Evolutionary conservation across 2,113 vertebrate genomes (phyloP).

Genomic region (Cepphus grylle): DNA sequence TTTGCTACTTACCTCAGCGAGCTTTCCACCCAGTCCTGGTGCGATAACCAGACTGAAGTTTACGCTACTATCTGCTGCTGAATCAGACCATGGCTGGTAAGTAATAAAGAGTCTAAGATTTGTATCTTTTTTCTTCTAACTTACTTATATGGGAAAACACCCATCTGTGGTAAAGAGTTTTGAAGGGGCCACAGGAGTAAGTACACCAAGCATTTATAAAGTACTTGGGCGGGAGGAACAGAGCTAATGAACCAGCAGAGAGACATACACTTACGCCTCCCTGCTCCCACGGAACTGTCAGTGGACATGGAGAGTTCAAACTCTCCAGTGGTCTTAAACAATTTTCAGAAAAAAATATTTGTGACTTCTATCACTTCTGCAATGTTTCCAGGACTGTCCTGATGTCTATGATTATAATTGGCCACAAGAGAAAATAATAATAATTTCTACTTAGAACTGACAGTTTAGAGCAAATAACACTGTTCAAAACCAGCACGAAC

Average conservation of each 20-base stretch:
- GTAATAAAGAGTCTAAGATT: background rate
- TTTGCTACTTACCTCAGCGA: background rate
- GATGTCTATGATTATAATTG: background rate
- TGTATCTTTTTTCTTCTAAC: background rate
- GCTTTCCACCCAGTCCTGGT: background rate
- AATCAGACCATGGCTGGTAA: background rate
- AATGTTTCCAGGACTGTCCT: background rate
- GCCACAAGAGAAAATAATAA: background rate
- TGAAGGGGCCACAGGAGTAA: background rate
- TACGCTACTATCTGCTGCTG: background rate
- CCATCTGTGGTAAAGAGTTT: background rate
- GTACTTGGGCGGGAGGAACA: accelerated
- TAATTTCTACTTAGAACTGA: background rate
- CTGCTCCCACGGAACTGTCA: background rate
- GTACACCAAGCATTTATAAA: background rate
- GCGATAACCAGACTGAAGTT: background rate
- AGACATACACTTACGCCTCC: background rate
- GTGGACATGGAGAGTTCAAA: too few species aligned
- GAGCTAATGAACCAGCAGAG: background rate
- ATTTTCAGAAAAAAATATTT: background rate
- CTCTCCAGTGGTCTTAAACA: background rate
- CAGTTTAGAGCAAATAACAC: background rate
- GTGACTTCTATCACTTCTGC: background rate
- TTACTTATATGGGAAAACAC: background rate
- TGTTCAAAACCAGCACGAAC: background rate